Evolutionary conservation across 2,888 invertebrate species (phyloP).

Genomic region (Pocota personata): DNA sequence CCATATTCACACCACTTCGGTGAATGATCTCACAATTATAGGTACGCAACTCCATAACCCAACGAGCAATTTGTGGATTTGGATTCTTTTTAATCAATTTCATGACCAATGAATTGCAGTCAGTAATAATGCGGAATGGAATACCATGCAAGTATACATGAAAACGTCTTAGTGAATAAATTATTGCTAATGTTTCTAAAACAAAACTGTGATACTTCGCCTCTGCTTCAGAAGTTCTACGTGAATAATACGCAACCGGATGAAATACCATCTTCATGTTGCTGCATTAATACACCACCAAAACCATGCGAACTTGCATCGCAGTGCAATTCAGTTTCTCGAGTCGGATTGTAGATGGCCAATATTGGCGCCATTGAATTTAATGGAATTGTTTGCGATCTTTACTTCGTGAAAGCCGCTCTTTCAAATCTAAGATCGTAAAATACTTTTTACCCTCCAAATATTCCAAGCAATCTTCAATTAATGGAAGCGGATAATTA

Average conservation of each 20-base stretch:
- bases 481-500: too few relatives aligned
- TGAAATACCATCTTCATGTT: constrained; percentile 39
- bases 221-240: constrained; percentile 75
- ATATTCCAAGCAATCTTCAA: too few relatives aligned
- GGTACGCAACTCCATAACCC: constrained; percentile 75
- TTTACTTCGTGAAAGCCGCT: too few relatives aligned
- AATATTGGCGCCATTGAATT: not conserved
- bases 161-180: constrained; percentile 2
- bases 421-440: too few relatives aligned
- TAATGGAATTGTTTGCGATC: too few relatives aligned
- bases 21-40: constrained; percentile 29
- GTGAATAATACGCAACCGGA: constrained; percentile 76
- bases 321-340: not conserved
- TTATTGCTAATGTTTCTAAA: constrained; percentile 21
- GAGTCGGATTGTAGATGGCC: not conserved
- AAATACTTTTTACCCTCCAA: too few relatives aligned
- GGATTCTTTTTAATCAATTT: constrained; percentile 44
- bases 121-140: constrained; percentile 3
- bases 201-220: constrained; percentile 75
- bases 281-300: constrained; percentile 66
- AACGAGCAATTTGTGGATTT: constrained; percentile 76
- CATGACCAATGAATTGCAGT: constrained; percentile 39
- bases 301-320: constrained; percentile 41
- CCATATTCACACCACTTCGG: not conserved
- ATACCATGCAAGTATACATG: constrained; percentile 16